Base-by-base conservation (phyloP, 2,888 invertebrate species). In the Hemaris fuciformis region DNA sequence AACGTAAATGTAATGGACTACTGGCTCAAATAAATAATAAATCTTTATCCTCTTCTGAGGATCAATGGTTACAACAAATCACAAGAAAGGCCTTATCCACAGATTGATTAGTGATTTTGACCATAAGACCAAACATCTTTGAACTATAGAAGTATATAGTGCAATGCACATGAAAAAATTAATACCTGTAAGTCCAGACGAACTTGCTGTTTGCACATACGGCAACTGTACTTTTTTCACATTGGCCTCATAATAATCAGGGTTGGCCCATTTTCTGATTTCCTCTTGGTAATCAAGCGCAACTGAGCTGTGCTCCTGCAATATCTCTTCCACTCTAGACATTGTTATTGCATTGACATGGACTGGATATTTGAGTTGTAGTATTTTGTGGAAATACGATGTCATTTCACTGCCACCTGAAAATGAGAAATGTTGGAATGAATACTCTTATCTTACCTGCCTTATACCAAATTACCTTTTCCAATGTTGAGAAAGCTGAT, bases 351-450 rank as follows among this genome's bases (percentile, higher is more conserved):
- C 96, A 80, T 96, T 96, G 0, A 97, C 94, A 87, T 98, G 98
- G 0, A 96, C 97, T 0, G 99, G 98, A 86, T 98, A 98, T 83
- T 98, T 98, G 42, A 99, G 93, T 87, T 99, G 98, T 42, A 99
- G 93, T 57, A 98, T 93, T 65, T 97, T 94, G 84, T 98, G 97
- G 81, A 99, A 93, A 81, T 97, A 98, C 42, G 94, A 94, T 64
- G 96, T 95, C 71, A 98, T 94, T 85, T 98, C 97, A 80, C 94
- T 96, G 31, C 98, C 98, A 59, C 94, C 94, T 93, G 64, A 1
- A 79, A 76, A 25, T 25, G 53, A 45, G 13, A 34, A 62, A 25
- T 1, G 4, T 38, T 38, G 38, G n/a, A 27, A 1, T n/a, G n/a
- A n/a, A n/a, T n/a, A n/a, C n/a, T n/a, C n/a, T n/a, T n/a, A n/a